Base-by-base conservation (phyloP, 2,113 vertebrate genomes). In the Furnarius figulus region DNA sequence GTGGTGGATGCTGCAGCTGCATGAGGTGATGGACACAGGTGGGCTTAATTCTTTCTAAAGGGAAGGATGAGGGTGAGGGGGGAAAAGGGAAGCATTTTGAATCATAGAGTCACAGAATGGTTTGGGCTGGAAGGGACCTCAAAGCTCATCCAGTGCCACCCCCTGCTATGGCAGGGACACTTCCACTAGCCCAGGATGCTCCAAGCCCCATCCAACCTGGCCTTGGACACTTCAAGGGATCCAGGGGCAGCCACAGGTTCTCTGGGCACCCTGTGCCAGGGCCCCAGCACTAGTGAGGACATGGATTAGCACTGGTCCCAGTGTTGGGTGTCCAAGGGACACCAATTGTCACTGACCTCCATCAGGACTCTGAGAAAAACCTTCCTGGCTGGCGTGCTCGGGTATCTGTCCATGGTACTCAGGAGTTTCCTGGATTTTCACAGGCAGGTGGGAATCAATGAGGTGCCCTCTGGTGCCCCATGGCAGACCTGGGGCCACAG, bases 11-110 rank as follows among this genome's bases (percentile, higher is more conserved):
- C 25, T 18, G 25, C 12, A 5, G 58, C 25, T 0, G 1, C 62
- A 1, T 1, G 1, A 8, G 22, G 27, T 0, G 4, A 4, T 27
- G 55, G 8, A 12, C 5, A 2, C 2, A 0, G 24, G 2, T 18
- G 62, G 39, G 46, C 68, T 53, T 47, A 17, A 52, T 52, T 62
- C 30, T 79, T 72, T 50, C 6, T 33, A 2, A 76, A 70, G 40
- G 18, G 37, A 31, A 83, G 62, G 37, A 37, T 42, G 33, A 23
- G 61, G 46, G 3, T 11, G 18, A 22, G 18, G 16, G 12, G 17
- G 14, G 0, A 1, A 6, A 46, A 35, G 18, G 7, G 18, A 67
- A 75, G 21, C 9, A 0, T 55, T 62, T 76, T n/a, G 55, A 55
- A 22, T 55, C 47, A 1, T 0, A n/a, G n/a, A 18, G 25, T 25